phyloP scores from a whole-genome alignment of 2,888 invertebrate species.

The Synergus japonicus region DNA sequence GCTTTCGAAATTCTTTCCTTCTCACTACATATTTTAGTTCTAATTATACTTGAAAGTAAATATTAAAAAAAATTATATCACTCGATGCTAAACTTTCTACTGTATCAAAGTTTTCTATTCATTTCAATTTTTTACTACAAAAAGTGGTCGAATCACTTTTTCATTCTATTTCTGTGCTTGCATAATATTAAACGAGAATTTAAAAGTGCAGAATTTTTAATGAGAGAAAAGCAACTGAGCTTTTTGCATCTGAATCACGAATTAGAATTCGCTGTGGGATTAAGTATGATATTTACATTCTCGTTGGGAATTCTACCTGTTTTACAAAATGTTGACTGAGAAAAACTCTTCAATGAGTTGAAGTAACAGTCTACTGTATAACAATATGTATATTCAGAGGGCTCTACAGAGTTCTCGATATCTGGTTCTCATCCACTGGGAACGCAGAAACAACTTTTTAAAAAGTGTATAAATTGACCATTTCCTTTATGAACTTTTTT shows the following conservation, averaged over 20 bases:
- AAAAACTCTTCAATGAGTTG: constrained; percentile 49
- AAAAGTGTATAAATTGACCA: background rate
- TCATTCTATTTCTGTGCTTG: background rate
- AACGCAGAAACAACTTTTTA: background rate
- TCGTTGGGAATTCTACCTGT: constrained; percentile 50
- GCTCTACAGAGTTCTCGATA: background rate
- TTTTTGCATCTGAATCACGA: background rate
- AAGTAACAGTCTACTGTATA: constrained; percentile 44
- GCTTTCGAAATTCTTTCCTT: background rate
- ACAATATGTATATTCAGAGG: background rate
- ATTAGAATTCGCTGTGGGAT: constrained; percentile 8
- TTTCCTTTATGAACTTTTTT: background rate
- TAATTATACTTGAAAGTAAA: background rate
- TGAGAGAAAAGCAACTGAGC: background rate
- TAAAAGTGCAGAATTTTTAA: background rate
- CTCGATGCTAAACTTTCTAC: background rate
- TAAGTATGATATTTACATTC: background rate
- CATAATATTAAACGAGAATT: background rate
- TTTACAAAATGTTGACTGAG: constrained; percentile 50
- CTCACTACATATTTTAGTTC: background rate
- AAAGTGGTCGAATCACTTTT: background rate
- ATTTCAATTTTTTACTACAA: background rate
- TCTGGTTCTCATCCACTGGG: constrained; percentile 2
- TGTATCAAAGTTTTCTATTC: too few species aligned
- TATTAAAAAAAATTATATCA: background rate